These are phyloP conservation scores for Conus betulinus DNA, from an alignment of 1,140 invertebrate genomes.

Conservation along the genomic window DNA sequence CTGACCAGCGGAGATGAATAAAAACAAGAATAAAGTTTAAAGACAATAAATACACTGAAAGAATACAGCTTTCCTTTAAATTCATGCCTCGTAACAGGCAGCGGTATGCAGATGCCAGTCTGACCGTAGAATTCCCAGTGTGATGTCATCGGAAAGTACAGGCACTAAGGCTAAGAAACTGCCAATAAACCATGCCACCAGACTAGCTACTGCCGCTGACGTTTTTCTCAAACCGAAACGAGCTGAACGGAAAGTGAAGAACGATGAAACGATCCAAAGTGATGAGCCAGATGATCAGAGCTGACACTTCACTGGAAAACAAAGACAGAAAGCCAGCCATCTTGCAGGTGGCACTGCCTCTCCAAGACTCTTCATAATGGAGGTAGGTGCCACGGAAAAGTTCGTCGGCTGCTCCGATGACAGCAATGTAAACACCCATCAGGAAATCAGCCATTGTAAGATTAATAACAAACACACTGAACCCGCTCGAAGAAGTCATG, in stretches of 20 bases:
- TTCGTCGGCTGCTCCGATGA: slow-evolving; percentile 60
- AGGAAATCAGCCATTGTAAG: slow-evolving; percentile 60
- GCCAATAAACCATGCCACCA: slow-evolving; percentile 30
- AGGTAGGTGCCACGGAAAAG: slow-evolving; percentile 55
- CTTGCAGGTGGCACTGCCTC: slow-evolving; percentile 50
- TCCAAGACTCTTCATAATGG: slow-evolving; percentile 54
- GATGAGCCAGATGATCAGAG: slow-evolving; percentile 57
- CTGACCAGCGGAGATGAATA: slow-evolving; percentile 50
- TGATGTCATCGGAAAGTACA: slow-evolving; percentile 21
- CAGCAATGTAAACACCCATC: slow-evolving; percentile 66
- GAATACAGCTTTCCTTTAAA: slow-evolving; percentile 48
- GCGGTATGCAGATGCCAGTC: slow-evolving; percentile 50
- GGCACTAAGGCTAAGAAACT: slow-evolving; percentile 38
- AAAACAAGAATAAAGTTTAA: slow-evolving; percentile 50
- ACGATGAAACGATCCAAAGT: slow-evolving; percentile 52
- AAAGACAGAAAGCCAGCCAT: slow-evolving; percentile 59
- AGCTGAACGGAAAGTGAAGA: slow-evolving; percentile 30
- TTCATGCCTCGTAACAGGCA: slow-evolving; percentile 43
- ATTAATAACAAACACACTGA: slow-evolving; percentile 54
- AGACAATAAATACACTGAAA: slow-evolving; percentile 47
- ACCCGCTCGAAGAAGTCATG: slow-evolving; percentile 7
- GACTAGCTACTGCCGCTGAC: slow-evolving; percentile 31
- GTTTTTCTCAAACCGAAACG: neutral
- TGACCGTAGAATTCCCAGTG: slow-evolving; percentile 51
- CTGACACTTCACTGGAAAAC: slow-evolving; percentile 61